Percentiles rank a stretch among this genome's conserved stretches.
These are phyloP conservation scores for Heliornis fulica DNA, from an alignment of 2,113 vertebrate genomes.

Conservation along the genomic window DNA sequence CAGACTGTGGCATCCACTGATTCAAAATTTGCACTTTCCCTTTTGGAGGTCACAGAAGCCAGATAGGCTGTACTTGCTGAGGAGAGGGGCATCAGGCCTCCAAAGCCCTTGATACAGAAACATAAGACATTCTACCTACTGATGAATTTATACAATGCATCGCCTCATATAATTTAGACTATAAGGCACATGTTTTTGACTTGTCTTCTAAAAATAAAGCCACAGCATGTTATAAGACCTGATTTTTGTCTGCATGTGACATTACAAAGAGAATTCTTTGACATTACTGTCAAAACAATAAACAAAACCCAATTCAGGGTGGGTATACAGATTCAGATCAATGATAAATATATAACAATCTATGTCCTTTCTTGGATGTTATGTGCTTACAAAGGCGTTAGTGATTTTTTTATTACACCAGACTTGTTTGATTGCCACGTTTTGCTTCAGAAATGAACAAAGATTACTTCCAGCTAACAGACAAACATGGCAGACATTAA, in stretches of 20 bases:
- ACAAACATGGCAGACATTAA: neutral
- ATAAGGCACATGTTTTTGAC: neutral
- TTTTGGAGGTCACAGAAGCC: neutral
- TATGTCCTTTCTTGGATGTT: neutral
- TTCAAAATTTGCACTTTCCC: neutral
- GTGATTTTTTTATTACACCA: neutral
- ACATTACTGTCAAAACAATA: slow-evolving; percentile 27
- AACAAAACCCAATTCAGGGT: neutral
- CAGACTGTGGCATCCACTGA: neutral
- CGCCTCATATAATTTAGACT: neutral
- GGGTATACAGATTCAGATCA: neutral
- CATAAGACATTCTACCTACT: neutral
- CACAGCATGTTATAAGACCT: neutral
- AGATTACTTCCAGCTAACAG: neutral
- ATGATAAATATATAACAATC: neutral
- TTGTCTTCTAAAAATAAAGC: neutral
- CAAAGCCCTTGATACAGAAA: neutral
- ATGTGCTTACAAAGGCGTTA: neutral
- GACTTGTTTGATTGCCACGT: neutral
- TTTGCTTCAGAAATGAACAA: slow-evolving; percentile 5
- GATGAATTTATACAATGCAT: neutral
- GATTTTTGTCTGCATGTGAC: neutral
- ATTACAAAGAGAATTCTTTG: slow-evolving; percentile 20
- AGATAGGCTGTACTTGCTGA: neutral
- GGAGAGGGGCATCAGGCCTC: neutral